phyloP scores from a whole-genome alignment of 2,113 vertebrate genomes.

The Platysternon megacephalum region DNA sequence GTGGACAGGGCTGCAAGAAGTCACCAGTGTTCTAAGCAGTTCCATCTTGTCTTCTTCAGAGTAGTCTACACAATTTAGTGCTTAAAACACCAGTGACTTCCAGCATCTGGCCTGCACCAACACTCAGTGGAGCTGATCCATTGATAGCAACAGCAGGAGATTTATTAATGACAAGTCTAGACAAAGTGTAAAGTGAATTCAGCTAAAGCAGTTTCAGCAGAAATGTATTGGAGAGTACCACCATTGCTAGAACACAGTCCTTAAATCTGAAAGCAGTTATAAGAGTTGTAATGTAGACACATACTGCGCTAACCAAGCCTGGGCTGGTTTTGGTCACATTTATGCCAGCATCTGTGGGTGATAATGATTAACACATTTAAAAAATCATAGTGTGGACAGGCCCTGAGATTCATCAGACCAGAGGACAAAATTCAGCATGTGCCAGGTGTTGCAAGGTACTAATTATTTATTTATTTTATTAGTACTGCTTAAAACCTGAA shows the following conservation, averaged over 20 bases:
- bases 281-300: not conserved
- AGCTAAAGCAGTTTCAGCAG: not conserved
- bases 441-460: not conserved
- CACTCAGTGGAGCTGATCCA: not conserved
- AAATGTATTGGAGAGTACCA: not conserved
- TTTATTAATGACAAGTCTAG: not conserved
- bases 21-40: accelerated
- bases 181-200: not conserved
- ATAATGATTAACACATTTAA: not conserved
- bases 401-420: not conserved
- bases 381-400: not conserved
- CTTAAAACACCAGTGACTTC: not conserved
- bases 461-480: not conserved
- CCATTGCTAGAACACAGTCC: not conserved
- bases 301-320: not conserved
- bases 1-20: not conserved
- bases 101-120: not conserved
- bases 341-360: not conserved
- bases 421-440: not conserved
- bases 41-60: not conserved
- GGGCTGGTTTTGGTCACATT: not conserved
- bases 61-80: not conserved
- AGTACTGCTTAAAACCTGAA: not conserved
- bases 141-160: not conserved
- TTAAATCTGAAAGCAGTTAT: not conserved